These are phyloP conservation scores for Monarcha castaneiventris DNA, from an alignment of 2,113 vertebrate species.

Conservation along the genomic window DNA sequence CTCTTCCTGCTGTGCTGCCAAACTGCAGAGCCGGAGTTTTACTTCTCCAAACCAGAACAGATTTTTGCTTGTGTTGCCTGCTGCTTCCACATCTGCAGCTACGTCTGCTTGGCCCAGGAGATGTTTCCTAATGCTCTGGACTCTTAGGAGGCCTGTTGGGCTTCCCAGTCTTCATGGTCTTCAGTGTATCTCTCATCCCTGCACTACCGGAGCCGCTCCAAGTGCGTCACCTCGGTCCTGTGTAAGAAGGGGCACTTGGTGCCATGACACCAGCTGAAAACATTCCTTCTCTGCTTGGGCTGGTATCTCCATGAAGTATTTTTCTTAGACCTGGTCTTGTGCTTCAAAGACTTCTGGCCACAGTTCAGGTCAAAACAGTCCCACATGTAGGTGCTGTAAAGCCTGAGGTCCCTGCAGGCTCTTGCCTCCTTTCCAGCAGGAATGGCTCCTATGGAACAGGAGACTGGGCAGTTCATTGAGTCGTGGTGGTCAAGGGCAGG, in stretches of 20 bases:
- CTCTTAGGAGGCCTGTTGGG: not conserved
- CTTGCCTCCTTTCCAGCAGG: not conserved
- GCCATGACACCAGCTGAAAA: not conserved
- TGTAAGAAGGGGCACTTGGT: not conserved
- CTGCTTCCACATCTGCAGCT: not conserved
- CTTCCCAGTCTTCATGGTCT: not conserved
- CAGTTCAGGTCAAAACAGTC: not conserved
- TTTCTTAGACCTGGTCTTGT: not conserved
- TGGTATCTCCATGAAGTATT: not conserved
- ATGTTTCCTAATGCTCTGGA: not conserved
- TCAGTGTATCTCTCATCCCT: not conserved
- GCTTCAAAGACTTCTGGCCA: not conserved
- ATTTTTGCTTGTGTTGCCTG: not conserved
- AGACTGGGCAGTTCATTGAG: not conserved
- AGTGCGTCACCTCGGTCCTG: rapidly evolving
- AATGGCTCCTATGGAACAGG: not conserved
- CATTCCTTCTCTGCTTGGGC: not conserved
- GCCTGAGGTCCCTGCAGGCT: not conserved
- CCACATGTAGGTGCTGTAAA: not conserved
- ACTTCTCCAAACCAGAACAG: not conserved
- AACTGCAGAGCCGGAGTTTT: not conserved
- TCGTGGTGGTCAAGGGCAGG: rapidly evolving
- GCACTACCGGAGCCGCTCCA: not conserved
- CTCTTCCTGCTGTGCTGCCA: not conserved
- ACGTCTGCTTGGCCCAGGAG: not conserved